Evolutionary conservation across 2,113 vertebrate species (phyloP), one percentile per base, ranked within the genome.

Genomic region (Chloropsis hardwickii): DNA sequence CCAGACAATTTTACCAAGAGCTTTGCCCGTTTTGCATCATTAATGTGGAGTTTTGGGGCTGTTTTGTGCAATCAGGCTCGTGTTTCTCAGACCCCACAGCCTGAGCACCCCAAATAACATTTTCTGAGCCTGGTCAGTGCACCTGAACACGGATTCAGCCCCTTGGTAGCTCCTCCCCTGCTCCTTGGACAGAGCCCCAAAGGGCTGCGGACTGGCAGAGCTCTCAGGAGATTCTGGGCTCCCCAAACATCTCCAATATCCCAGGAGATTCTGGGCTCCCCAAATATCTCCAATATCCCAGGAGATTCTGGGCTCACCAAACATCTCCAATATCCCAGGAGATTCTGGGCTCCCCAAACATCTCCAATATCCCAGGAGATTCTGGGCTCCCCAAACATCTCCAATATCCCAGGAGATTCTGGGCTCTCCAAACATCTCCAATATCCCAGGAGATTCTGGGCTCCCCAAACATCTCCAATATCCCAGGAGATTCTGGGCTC

Each of bases 81-180:
- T 33, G 2, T 16, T 57, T 51, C 42, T 20, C 70, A 50, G 23
- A 5, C 4, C 62, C 10, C 61, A 27, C 57, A 33, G 24, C 25
- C 45, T 45, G 58, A 35, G 19, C 9, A 25, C 12, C 50, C 27
- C 61, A 37, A 54, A 12, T 2, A 1, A 4, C 39, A 24, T 53
- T 53, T 80, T 29, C 83, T 22, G 15, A 29, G 22, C 12, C 40
- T 13, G 51, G 11, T 16, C 37, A 44, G 74, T 3, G 25, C 31
- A 1, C 33, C 9, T 9, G 47, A 19, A 20, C 60, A 10, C 1
- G 10, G 42, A 12, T 39, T 31, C n/a, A n/a, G 57, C 31, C 2
- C 54, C 29, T 8, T 1, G 11, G 10, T 0, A 14, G 23, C 28
- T 2, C 5, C 20, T 16, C 7, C 24, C 25, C 5, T 13, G 19